Percentiles rank a stretch among this genome's conserved stretches.
Conservation (phyloP, 2,888 invertebrate species). For the Resseliella maxima region DNA sequence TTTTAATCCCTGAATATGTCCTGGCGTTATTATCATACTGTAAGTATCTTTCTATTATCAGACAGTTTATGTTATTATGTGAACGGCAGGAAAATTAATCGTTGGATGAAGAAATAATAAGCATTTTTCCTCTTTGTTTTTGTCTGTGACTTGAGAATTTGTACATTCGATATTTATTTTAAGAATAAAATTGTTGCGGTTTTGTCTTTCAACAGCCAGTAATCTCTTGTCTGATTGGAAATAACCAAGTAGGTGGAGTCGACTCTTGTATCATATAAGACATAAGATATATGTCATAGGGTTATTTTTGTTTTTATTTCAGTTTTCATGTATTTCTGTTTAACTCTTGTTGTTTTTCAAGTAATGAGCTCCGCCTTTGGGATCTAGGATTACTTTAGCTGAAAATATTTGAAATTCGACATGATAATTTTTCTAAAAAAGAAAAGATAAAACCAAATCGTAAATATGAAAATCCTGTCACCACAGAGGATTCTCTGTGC, state of each 20-base stretch:
- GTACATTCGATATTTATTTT: neutral
- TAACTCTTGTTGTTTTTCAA: neutral
- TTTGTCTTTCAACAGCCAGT: neutral
- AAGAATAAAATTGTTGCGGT: neutral
- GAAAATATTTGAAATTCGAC: neutral
- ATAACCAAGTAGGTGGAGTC: slow-evolving; percentile 16
- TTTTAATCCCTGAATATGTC: neutral
- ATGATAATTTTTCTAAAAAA: neutral
- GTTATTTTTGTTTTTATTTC: slow-evolving; percentile 10
- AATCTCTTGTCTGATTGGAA: neutral
- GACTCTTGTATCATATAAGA: too few relatives aligned
- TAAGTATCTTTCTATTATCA: neutral
- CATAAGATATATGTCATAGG: slow-evolving; percentile 24
- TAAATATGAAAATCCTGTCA: slow-evolving; percentile 16
- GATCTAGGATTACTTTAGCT: too few relatives aligned
- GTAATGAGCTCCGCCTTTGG: neutral
- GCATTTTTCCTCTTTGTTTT: neutral
- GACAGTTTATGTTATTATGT: neutral
- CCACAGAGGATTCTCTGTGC: neutral
- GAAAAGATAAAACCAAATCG: neutral
- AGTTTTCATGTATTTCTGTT: neutral
- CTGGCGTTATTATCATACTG: neutral
- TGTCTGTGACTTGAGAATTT: neutral
- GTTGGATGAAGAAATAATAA: neutral
- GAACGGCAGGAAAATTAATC: neutral